phyloP scores from a whole-genome alignment of 2,888 invertebrate species.

The Orthonychiurus folsomi region DNA sequence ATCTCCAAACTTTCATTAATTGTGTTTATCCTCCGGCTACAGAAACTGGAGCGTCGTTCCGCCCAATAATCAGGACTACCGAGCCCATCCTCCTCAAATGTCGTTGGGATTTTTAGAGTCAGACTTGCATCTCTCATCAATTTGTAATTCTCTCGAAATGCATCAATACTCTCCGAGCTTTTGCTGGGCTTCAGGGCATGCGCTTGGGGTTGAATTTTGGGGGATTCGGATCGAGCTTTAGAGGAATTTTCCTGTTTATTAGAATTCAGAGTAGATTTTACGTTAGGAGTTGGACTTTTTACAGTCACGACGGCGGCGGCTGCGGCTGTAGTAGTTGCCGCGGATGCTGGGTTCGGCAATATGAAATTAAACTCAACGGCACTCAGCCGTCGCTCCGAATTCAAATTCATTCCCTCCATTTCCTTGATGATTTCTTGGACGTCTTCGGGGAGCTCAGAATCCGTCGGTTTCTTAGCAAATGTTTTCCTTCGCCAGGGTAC shows the following conservation, averaged over 20 bases:
- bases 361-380: constrained; percentile 7
- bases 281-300: no score
- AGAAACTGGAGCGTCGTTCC: not conserved
- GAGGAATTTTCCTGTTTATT: no score
- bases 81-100: not conserved
- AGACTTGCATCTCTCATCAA: not conserved
- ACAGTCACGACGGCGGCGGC: not conserved
- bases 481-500: not conserved
- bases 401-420: constrained; percentile 12
- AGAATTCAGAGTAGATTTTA: no score
- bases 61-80: not conserved
- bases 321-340: no score
- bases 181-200: no score
- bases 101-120: not conserved
- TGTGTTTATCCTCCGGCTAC: not conserved
- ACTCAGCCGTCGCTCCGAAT: constrained; percentile 7
- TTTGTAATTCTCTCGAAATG: not conserved
- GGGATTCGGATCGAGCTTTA: not conserved
- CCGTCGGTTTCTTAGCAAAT: not conserved
- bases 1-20: not conserved
- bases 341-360: not conserved
- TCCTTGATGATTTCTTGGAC: not conserved
- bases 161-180: not conserved
- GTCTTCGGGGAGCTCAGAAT: not conserved
- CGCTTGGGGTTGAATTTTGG: no score